These are phyloP conservation scores for Diplolepis rosae DNA, from an alignment of 2,888 invertebrate species.

Conservation along the genomic window DNA sequence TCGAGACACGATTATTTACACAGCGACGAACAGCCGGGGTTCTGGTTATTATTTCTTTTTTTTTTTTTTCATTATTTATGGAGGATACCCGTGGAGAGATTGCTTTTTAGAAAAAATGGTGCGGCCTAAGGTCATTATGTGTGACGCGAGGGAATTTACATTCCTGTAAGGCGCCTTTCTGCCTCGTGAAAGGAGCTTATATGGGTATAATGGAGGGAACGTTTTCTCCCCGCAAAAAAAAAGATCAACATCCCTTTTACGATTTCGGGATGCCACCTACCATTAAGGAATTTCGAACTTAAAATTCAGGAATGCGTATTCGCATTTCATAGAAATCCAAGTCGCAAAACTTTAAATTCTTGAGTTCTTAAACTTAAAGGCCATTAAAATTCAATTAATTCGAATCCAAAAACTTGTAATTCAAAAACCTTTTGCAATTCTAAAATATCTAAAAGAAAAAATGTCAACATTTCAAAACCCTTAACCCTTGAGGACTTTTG, in stretches of 20 bases:
- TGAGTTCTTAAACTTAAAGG: too few relatives aligned
- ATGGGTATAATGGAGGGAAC: slow-evolving; percentile 11
- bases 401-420: too few relatives aligned
- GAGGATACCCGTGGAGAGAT: slow-evolving; percentile 40
- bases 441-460: too few relatives aligned
- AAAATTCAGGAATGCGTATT: too few relatives aligned
- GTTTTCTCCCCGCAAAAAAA: neutral
- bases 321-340: too few relatives aligned
- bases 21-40: slow-evolving; percentile 40
- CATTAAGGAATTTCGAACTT: neutral
- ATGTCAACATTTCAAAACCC: too few relatives aligned
- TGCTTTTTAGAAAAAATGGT: slow-evolving; percentile 53
- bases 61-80: slow-evolving; percentile 36
- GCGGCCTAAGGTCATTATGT: slow-evolving; percentile 50
- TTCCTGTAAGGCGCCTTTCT: slow-evolving; percentile 43
- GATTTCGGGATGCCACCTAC: neutral
- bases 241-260: neutral
- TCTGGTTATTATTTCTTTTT: slow-evolving; percentile 42
- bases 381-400: too few relatives aligned
- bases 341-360: too few relatives aligned
- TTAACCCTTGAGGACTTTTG: too few relatives aligned
- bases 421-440: too few relatives aligned
- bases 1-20: slow-evolving; percentile 49
- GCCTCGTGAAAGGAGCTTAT: slow-evolving; percentile 17
- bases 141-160: slow-evolving; percentile 48